phyloP scores from a whole-genome alignment of 37 sponge, comb jelly and placozoan species.

The Beroe ovata region DNA sequence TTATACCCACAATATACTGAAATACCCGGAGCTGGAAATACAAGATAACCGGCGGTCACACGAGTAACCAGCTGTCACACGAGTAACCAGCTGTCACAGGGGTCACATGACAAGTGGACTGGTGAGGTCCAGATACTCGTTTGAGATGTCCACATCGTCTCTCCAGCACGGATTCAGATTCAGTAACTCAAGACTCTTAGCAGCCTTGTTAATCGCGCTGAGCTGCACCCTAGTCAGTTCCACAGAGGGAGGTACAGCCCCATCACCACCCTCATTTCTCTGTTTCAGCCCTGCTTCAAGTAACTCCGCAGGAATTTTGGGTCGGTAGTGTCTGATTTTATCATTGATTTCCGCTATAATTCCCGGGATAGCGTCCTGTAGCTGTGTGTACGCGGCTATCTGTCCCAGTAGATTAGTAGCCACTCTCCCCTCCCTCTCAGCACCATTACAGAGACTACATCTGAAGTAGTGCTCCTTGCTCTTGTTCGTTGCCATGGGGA shows the following conservation, averaged over 20 bases:
- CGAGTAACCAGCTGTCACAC: too few relatives aligned
- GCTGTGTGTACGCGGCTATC: conserved; percentile 23
- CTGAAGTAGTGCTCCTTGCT: conserved; percentile 59
- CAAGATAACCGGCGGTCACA: too few relatives aligned
- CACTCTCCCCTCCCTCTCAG: neutral
- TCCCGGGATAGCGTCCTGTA: conserved; percentile 9
- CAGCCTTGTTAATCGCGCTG: conserved; percentile 43
- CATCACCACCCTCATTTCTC: neutral
- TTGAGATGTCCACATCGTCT: conserved; percentile 17
- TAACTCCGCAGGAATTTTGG: conserved; percentile 33
- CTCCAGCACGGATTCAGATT: conserved; percentile 42
- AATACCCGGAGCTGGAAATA: too few relatives aligned
- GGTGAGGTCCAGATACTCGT: conserved; percentile 40
- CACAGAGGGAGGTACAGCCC: neutral
- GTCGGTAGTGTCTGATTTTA: conserved; percentile 17
- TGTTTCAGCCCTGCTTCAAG: conserved; percentile 40
- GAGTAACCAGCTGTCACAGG: too few relatives aligned
- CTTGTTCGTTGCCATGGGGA: conserved; percentile 60
- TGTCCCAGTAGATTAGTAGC: conserved; percentile 18
- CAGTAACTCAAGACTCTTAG: conserved; percentile 35
- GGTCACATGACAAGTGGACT: neutral
- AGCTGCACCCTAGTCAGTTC: conserved; percentile 32
- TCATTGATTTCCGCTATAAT: conserved; percentile 43
- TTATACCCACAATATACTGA: too few relatives aligned
- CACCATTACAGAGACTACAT: neutral